Percentiles rank a stretch among this genome's conserved stretches.
phyloP scores from a whole-genome alignment of 2,113 vertebrate species.

The Antechinus flavipes region DNA sequence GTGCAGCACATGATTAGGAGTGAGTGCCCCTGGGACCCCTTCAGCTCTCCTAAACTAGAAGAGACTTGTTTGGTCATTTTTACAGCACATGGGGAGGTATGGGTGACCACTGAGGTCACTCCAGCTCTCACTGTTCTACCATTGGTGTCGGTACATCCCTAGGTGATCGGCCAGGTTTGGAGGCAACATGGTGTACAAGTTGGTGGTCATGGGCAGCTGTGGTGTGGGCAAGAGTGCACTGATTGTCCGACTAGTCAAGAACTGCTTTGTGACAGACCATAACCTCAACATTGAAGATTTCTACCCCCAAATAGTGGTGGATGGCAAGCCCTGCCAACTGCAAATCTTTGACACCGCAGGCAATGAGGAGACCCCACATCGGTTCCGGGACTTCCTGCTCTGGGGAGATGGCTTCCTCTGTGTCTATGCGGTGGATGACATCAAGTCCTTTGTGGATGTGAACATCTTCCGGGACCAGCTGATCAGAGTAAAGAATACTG shows the following conservation, averaged over 20 bases:
- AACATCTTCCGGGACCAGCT: slow-evolving; percentile 41
- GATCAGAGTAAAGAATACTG: slow-evolving; percentile 59
- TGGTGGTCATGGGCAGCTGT: slow-evolving; percentile 48
- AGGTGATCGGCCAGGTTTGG: not conserved
- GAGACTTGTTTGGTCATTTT: too few relatives aligned
- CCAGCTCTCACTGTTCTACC: too few relatives aligned
- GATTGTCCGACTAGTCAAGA: slow-evolving; percentile 65
- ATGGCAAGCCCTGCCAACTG: slow-evolving; percentile 70
- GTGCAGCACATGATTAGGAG: too few relatives aligned
- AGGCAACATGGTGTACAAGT: slow-evolving; percentile 51
- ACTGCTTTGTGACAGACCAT: slow-evolving; percentile 66
- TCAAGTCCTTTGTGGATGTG: slow-evolving; percentile 86
- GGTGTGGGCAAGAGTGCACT: slow-evolving; percentile 67
- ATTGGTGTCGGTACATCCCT: too few relatives aligned
- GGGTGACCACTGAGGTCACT: too few relatives aligned
- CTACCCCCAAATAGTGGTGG: slow-evolving; percentile 78
- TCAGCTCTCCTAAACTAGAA: too few relatives aligned
- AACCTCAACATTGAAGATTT: slow-evolving; percentile 80
- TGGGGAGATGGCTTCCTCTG: slow-evolving; percentile 92
- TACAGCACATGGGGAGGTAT: too few relatives aligned
- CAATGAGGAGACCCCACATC: slow-evolving; percentile 84
- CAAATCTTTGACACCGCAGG: slow-evolving; percentile 82
- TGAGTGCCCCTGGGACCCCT: too few relatives aligned
- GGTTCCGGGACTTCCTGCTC: slow-evolving; percentile 93
- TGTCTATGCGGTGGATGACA: slow-evolving; percentile 92